Evolutionary conservation across 2,888 invertebrate genomes (phyloP).

Genomic region (Drosophila quinaria): DNA sequence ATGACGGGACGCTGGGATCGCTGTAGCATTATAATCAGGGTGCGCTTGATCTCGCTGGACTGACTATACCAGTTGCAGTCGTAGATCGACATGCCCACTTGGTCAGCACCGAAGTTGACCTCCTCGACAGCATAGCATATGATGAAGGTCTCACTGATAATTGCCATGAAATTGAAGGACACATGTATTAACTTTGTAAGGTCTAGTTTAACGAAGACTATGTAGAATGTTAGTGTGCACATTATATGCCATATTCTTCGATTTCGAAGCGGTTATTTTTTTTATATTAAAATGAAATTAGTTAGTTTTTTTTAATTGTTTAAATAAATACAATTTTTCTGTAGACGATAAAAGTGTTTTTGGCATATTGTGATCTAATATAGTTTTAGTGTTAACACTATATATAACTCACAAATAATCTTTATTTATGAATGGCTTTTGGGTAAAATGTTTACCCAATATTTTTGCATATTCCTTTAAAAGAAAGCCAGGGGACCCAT

Average conservation of each 20-base stretch:
- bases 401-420: too few species aligned
- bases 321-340: too few species aligned
- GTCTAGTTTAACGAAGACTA: constrained; percentile 78
- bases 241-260: constrained; percentile 6
- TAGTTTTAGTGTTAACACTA: too few species aligned
- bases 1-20: constrained; percentile 87
- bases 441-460: too few species aligned
- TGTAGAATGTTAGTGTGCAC: constrained; percentile 85
- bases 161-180: constrained; percentile 75
- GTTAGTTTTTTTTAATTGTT: too few species aligned
- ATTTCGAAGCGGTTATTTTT: too few species aligned
- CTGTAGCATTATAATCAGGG: constrained; percentile 86
- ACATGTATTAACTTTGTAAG: constrained; percentile 41
- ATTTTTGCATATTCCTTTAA: too few species aligned
- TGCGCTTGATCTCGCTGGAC: constrained; percentile 84
- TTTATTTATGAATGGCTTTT: too few species aligned
- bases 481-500: too few species aligned
- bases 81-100: constrained; percentile 86
- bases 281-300: too few species aligned
- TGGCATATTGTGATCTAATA: too few species aligned
- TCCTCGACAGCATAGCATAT: constrained; percentile 87
- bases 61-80: constrained; percentile 87
- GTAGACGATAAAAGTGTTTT: too few species aligned
- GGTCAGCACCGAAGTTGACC: constrained; percentile 86
- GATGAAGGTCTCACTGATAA: constrained; percentile 86